Conservation (phyloP, 1,140 invertebrate genomes). For the Adelges cooleyi region DNA sequence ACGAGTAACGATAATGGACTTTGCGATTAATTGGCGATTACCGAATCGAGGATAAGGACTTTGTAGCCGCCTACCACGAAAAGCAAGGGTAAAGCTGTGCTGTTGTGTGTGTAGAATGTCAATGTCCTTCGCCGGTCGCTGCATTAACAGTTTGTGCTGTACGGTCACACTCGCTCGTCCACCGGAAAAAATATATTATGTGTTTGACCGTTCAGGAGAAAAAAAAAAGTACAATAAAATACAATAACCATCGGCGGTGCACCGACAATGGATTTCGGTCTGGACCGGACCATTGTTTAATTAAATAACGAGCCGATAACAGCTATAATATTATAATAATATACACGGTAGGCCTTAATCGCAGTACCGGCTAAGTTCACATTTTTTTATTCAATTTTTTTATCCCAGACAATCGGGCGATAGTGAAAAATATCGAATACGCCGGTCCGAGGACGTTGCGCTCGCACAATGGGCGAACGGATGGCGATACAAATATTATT, state of each 20-base stretch:
- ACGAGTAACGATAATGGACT: background rate
- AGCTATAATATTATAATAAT: too few species aligned
- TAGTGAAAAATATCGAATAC: background rate
- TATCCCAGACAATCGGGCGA: background rate
- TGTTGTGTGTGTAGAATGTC: background rate
- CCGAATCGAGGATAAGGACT: slow-evolving; percentile 19
- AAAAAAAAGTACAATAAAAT: too few species aligned
- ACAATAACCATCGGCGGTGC: too few species aligned
- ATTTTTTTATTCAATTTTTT: too few species aligned
- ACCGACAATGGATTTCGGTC: too few species aligned
- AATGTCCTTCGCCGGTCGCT: background rate
- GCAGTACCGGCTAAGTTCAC: too few species aligned
- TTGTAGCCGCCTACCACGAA: slow-evolving; percentile 1
- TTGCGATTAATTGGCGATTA: slow-evolving; percentile 19
- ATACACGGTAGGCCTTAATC: too few species aligned
- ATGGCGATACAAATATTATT: too few species aligned
- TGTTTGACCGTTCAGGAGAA: too few species aligned
- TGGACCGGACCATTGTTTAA: too few species aligned
- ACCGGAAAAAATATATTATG: too few species aligned
- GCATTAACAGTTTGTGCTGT: background rate
- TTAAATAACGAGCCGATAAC: too few species aligned
- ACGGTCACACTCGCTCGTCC: background rate
- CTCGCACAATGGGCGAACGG: slow-evolving; percentile 1
- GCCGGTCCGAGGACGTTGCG: background rate
- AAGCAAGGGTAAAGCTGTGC: background rate